Evolutionary conservation across 2,888 invertebrate species (phyloP).

Genomic region (Cremastinae sp.): DNA sequence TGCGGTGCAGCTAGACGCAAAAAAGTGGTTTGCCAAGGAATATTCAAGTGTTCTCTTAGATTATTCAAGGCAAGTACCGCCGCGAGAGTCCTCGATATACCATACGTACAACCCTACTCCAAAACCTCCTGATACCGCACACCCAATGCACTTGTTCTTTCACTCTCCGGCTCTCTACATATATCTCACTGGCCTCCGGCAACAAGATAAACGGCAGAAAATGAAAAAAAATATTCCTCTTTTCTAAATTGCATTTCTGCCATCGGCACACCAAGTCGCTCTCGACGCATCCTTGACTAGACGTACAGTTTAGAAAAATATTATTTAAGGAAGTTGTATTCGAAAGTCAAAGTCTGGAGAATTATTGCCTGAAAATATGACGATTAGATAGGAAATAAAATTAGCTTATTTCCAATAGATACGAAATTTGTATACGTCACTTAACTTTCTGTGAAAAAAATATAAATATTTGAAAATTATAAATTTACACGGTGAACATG

Average conservation of each 20-base stretch:
- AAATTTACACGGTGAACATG: too few species aligned
- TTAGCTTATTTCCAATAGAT: too few species aligned
- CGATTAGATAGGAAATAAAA: too few species aligned
- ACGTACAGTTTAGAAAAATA: conserved; percentile 14
- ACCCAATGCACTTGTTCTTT: conserved; percentile 25
- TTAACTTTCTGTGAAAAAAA: too few species aligned
- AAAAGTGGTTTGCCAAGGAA: conserved; percentile 51
- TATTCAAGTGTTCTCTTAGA: conserved; percentile 54
- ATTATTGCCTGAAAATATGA: too few species aligned
- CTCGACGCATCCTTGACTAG: conserved; percentile 1
- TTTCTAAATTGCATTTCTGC: not conserved
- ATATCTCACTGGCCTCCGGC: conserved; percentile 5
- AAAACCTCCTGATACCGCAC: conserved; percentile 38
- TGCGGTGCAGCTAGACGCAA: conserved; percentile 36
- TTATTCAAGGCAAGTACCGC: conserved; percentile 54
- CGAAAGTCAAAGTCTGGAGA: too few species aligned
- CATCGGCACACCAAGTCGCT: conserved; percentile 4
- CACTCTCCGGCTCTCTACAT: conserved; percentile 4
- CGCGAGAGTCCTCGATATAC: conserved; percentile 41
- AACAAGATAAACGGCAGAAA: conserved; percentile 39
- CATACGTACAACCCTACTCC: conserved; percentile 22
- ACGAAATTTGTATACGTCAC: too few species aligned
- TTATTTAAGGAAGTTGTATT: too few species aligned
- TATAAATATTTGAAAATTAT: too few species aligned
- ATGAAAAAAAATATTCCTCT: conserved; percentile 16